Base-by-base conservation (phyloP, 2,113 vertebrate genomes). In the Cheilinus undulatus region DNA sequence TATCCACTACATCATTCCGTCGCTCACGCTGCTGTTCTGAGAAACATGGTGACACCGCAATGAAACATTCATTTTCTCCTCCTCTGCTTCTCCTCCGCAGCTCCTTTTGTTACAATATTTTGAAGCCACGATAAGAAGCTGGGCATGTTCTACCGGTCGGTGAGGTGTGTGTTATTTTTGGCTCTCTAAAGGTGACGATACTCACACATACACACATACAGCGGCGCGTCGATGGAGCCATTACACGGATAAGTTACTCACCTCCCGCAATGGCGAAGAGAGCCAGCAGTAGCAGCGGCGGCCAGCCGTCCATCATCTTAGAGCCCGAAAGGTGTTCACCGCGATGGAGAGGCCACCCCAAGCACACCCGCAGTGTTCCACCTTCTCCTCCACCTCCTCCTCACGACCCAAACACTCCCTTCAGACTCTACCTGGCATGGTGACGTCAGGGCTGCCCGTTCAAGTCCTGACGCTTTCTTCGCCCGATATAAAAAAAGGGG, bases 191-290 rank as follows among this genome's bases (percentile, higher is more conserved):
- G 64, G 78, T 80, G 73, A 43, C 49, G 38, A 73, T 24, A 66
- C 40, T 20, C 48, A 67, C 14, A 63, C 40, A 27, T 40, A 42
- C 38, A 40, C 38, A 68, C 69, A 22, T 43, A 23, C 43, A 67
- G 56, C 51, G 40, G 75, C 58, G 64, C 76, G 54, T 80, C 76
- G 70, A 86, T 64, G 76, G 66, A 88, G 69, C 49, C 77, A 52
- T 80, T 69, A 64, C 27, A 54, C 49, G 57, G 68, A 79, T 52
- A 74, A 76, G 69, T 83, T 80, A 91, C 94, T 94, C 87, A 94
- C 94, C 91, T 91, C 91, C 84, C 68, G 85, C 90, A 83, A 91
- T 91, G 91, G 92, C 89, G 92, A 94, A 89, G 60, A 94, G 75
- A 61, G 78, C 87, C 73, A 93, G 70, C 78, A 89, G 82, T 82